phyloP scores from a whole-genome alignment of 2,797 vertebrate species.

The Nannoperca obscura region DNA sequence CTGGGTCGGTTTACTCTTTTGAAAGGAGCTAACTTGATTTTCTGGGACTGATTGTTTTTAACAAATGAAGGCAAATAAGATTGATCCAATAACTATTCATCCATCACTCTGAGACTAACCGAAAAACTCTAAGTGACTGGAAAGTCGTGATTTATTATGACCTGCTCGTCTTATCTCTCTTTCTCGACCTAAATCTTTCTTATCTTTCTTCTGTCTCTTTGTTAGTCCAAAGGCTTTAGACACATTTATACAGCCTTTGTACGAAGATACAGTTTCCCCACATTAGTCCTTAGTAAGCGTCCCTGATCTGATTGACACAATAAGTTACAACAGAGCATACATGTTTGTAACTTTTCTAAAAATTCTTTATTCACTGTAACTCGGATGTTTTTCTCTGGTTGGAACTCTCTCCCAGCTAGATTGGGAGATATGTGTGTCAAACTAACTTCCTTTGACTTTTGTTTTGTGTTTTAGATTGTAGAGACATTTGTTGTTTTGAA shows the following conservation, averaged over 20 bases:
- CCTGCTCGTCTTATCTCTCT: neutral
- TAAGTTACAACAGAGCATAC: neutral
- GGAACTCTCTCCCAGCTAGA: neutral
- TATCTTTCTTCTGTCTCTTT: too few species aligned
- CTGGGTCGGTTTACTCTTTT: neutral
- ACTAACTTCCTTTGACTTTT: slow-evolving; percentile 42
- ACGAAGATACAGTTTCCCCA: neutral
- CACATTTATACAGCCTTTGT: neutral
- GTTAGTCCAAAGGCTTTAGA: neutral
- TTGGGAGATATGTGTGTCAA: neutral
- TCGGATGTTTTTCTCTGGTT: neutral
- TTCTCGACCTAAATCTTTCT: neutral
- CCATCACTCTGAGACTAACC: neutral
- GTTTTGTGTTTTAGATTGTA: slow-evolving; percentile 29
- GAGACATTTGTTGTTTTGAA: neutral
- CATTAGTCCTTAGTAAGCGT: neutral
- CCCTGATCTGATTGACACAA: slow-evolving; percentile 17
- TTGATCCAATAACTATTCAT: neutral
- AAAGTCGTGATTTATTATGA: neutral
- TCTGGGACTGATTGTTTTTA: neutral
- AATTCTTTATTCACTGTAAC: slow-evolving; percentile 1
- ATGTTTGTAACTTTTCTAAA: slow-evolving; percentile 25
- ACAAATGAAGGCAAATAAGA: neutral
- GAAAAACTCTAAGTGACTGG: slow-evolving; percentile 1
- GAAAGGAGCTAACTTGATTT: neutral